phyloP scores from a whole-genome alignment of 2,113 vertebrate genomes.

The Protomyctophum bolini region DNA sequence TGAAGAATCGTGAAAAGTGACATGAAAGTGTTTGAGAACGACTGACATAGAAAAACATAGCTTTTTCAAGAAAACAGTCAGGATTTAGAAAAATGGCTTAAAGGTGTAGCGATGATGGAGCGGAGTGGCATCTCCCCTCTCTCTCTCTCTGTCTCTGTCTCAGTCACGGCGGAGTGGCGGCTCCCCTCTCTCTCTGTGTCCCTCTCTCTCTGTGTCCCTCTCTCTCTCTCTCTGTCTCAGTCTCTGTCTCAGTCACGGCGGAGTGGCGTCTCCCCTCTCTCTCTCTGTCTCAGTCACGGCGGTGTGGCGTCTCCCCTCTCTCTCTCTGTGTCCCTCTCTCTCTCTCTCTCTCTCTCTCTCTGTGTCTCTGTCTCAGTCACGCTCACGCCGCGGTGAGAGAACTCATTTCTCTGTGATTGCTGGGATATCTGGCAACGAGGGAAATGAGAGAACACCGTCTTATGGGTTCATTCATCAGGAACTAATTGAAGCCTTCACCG shows the following conservation, averaged over 20 bases:
- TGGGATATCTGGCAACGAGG: slow-evolving; percentile 91
- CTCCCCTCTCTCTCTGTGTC: slow-evolving; percentile 59
- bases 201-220: too few species aligned
- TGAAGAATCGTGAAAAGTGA: too few species aligned
- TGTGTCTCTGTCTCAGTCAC: slow-evolving; percentile 64
- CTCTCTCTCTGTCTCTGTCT: slow-evolving; percentile 52
- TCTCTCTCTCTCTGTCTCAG: slow-evolving; percentile 12
- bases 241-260: slow-evolving; percentile 3
- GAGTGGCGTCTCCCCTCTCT: slow-evolving; percentile 21
- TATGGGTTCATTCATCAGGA: slow-evolving; percentile 99
- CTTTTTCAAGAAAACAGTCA: too few species aligned
- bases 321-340: too few species aligned
- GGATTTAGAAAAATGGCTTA: too few species aligned
- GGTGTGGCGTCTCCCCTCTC: slow-evolving; percentile 20
- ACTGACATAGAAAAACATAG: too few species aligned
- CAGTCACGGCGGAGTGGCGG: slow-evolving; percentile 73
- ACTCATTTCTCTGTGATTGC: slow-evolving; percentile 89
- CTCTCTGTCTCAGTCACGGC: too few species aligned
- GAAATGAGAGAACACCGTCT: slow-evolving; percentile 94
- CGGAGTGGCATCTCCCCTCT: slow-evolving; percentile 20
- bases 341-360: slow-evolving; percentile 8
- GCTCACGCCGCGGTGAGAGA: slow-evolving; percentile 83
- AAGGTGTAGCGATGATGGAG: too few species aligned
- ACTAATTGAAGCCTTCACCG: slow-evolving; percentile 97
- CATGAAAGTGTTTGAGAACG: too few species aligned